Evolutionary conservation across 64 coral and sea anemone genomes (phyloP).

Genomic region (Orbicella faveolata): DNA sequence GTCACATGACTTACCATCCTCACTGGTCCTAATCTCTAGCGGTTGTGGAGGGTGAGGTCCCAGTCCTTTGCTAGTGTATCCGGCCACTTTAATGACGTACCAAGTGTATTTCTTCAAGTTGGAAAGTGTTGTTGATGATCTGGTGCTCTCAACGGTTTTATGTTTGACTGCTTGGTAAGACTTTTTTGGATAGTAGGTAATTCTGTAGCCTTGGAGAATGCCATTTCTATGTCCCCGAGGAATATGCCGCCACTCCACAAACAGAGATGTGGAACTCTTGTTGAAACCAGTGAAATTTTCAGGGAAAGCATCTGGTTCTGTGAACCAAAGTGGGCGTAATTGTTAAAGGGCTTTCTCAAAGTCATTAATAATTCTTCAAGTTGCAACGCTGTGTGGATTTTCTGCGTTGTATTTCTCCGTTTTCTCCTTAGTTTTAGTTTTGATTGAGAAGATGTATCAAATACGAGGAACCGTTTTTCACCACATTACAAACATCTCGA

Average conservation of each 20-base stretch:
- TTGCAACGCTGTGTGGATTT: background rate
- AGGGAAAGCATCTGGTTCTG: constrained; percentile 40
- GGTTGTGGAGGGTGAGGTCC: constrained; percentile 54
- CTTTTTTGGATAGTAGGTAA: constrained; percentile 11
- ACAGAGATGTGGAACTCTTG: constrained; percentile 54
- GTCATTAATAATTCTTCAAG: background rate
- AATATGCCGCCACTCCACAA: constrained; percentile 51
- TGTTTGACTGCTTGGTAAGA: background rate
- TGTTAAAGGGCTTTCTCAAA: background rate
- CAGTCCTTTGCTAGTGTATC: constrained; percentile 73
- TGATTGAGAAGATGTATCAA: too few relatives aligned
- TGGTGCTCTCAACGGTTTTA: constrained; percentile 10
- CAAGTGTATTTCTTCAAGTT: constrained; percentile 54
- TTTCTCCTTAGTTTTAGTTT: too few relatives aligned
- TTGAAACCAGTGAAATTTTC: constrained; percentile 51
- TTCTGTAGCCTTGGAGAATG: constrained; percentile 30
- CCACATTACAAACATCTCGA: too few relatives aligned
- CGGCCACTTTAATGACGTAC: constrained; percentile 65
- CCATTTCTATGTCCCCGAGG: constrained; percentile 37
- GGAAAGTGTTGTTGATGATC: background rate
- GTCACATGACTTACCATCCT: constrained; percentile 72
- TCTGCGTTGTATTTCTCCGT: too few relatives aligned
- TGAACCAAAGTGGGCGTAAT: background rate
- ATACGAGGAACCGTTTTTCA: too few relatives aligned
- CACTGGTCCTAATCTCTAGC: constrained; percentile 59